Evolutionary conservation across 2,113 vertebrate species (phyloP), one percentile per base, ranked within the genome.

Genomic region (Seriola quinqueradiata): DNA sequence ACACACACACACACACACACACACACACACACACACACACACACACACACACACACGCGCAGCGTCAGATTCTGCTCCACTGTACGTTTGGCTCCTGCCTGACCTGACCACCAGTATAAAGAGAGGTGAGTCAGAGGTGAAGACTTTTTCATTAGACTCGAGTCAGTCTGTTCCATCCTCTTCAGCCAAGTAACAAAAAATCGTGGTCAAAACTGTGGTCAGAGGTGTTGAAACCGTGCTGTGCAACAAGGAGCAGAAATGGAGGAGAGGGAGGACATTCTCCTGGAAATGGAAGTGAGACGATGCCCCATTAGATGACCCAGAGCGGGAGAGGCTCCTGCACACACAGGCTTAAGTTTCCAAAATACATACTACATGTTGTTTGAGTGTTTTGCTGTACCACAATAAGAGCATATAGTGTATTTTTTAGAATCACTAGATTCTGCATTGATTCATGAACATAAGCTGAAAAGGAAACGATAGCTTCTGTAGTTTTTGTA

Each of bases 41-140:
- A 59, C 75, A 69, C 28, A 60, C 25, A 28, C 25, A 28, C 25
- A 28, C 28, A 28, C 28, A 28, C 28, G 0, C 42, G 44, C 21
- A 65, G 28, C 54, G 67, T 73, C 59, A 64, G 36, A 71, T 23
- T 75, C 44, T 64, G 46, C 67, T 75, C n/a, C 12, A 32, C 11
- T 77, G 48, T 59, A 32, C 2, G 16, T 81, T 64, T 77, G 73
- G 68, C 28, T 81, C 63, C 40, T 55, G 42, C 5, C 50, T 81
- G 82, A 71, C 64, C 68, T 71, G 75, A 38, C 10, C 9, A 19
- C 23, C 65, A 23, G 40, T 21, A 12, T 48, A 28, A 57, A 74
- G 58, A 67, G 69, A 81, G 68, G 68, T 64, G 59, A 86, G 9
- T 73, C 64, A 66, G 61, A 83, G 76, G 75, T 77, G 65, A 82